Conservation (phyloP, 2,113 vertebrate species). For the Nothobranchius furzeri region DNA sequence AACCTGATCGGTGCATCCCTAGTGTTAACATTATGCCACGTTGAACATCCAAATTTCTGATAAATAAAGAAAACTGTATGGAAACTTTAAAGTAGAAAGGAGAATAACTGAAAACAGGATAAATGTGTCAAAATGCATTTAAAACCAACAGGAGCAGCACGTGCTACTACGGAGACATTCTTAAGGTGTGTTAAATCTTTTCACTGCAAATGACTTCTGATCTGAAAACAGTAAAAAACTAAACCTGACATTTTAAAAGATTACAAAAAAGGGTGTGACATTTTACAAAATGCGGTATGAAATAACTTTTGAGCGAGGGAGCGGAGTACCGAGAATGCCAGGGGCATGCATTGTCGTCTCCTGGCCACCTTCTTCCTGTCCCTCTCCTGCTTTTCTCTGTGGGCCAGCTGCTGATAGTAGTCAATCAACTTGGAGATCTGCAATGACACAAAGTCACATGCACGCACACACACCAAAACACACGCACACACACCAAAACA, state of each 20-base stretch:
- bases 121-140: slow-evolving; percentile 10
- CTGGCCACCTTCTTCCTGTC: slow-evolving; percentile 95
- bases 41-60: too few species aligned
- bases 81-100: too few species aligned
- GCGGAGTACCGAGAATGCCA: slow-evolving; percentile 92
- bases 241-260: slow-evolving; percentile 12
- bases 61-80: too few species aligned
- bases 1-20: too few species aligned
- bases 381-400: slow-evolving; percentile 95
- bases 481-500: background rate
- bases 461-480: background rate
- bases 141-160: slow-evolving; percentile 4
- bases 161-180: too few species aligned
- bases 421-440: slow-evolving; percentile 98
- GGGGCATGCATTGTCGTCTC: slow-evolving; percentile 92
- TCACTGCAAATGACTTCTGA: background rate
- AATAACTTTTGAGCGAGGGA: slow-evolving; percentile 11
- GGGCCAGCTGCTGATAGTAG: slow-evolving; percentile 97
- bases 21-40: too few species aligned
- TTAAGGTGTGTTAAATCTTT: background rate
- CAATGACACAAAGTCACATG: slow-evolving; percentile 28
- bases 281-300: slow-evolving; percentile 4
- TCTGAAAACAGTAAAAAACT: background rate
- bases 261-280: slow-evolving; percentile 7
- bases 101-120: background rate